phyloP scores from a whole-genome alignment of 2,113 vertebrate genomes.

The Lontra canadensis region DNA sequence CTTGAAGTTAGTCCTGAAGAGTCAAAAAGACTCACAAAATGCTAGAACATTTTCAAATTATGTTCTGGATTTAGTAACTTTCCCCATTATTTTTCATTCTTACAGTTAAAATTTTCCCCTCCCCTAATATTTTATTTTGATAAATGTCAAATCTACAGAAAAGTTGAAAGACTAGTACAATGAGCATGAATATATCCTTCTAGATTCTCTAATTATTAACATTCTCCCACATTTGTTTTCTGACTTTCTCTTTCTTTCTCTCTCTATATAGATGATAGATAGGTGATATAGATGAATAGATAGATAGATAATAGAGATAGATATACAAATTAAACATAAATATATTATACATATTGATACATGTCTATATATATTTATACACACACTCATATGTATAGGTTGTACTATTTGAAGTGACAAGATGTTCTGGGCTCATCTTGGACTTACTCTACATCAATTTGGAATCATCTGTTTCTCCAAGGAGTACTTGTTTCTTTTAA shows the following conservation, averaged over 20 bases:
- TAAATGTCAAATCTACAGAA: neutral
- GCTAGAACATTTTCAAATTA: neutral
- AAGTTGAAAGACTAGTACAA: neutral
- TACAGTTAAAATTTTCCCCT: neutral
- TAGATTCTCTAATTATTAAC: neutral
- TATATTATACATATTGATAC: neutral
- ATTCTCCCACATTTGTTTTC: neutral
- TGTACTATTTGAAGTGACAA: neutral
- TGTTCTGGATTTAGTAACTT: neutral
- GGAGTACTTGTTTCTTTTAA: neutral
- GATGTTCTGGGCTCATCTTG: neutral
- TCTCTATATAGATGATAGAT: neutral
- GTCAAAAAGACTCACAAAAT: neutral
- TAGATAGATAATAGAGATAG: neutral
- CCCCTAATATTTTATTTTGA: conserved; percentile 34
- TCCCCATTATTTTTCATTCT: neutral
- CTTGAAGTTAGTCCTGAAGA: neutral
- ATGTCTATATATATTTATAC: neutral
- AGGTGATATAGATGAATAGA: neutral
- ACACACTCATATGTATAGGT: neutral
- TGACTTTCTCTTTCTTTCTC: neutral
- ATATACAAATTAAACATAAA: neutral
- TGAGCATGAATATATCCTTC: neutral
- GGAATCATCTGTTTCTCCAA: neutral
- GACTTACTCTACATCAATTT: neutral